phyloP scores from a whole-genome alignment of 2,888 invertebrate species.

The Clistopyga incitator region DNA sequence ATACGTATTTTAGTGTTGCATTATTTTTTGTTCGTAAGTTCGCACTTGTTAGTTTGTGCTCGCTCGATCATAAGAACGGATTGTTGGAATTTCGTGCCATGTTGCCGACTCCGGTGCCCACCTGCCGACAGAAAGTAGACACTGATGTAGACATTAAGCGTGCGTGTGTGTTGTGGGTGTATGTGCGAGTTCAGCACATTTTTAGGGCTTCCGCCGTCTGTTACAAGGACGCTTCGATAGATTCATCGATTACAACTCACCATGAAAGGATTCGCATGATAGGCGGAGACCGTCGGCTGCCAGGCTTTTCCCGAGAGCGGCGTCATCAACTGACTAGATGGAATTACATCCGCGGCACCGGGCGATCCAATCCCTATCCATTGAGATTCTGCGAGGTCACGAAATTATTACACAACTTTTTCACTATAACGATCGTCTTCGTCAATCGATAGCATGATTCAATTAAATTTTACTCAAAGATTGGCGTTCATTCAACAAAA shows the following conservation, averaged over 20 bases:
- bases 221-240: constrained; percentile 21
- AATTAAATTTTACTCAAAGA: not conserved
- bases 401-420: constrained; percentile 41
- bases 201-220: constrained; percentile 9
- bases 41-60: constrained; percentile 71
- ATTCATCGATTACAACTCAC: constrained; percentile 75
- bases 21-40: constrained; percentile 79
- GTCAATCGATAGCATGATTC: not conserved
- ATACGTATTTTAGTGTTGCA: constrained; percentile 79
- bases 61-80: constrained; percentile 86
- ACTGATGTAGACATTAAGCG: not conserved
- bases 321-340: constrained; percentile 82
- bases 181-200: not conserved
- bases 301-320: constrained; percentile 82
- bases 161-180: not conserved
- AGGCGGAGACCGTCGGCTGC: constrained; percentile 82
- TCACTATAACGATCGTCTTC: not conserved
- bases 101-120: constrained; percentile 81
- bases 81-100: constrained; percentile 85
- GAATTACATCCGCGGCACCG: constrained; percentile 81
- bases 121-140: constrained; percentile 72
- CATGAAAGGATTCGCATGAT: constrained; percentile 84
- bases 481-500: too few relatives aligned
- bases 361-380: constrained; percentile 80
- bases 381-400: constrained; percentile 77